These are phyloP conservation scores for Solenodon paradoxus DNA, from an alignment of 2,113 vertebrate genomes.

Conservation along the genomic window DNA sequence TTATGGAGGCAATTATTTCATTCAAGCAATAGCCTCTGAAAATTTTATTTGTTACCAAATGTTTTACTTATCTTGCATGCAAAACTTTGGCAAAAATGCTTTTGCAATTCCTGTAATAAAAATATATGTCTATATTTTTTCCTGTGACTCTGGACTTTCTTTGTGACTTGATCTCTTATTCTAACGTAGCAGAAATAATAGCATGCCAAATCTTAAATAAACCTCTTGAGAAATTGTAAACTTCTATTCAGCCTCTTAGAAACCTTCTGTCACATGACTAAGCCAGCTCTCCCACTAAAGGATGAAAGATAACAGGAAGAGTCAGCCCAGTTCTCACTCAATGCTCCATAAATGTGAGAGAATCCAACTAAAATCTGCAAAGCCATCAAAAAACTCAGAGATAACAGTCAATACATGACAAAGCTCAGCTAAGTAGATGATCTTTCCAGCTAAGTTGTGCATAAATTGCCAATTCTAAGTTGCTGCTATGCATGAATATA, in stretches of 20 bases:
- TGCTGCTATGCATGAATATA: background rate
- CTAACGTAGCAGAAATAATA: background rate
- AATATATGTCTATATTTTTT: background rate
- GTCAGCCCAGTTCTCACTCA: background rate
- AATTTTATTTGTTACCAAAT: background rate
- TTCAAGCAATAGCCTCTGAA: background rate
- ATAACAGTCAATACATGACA: background rate
- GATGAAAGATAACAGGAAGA: background rate
- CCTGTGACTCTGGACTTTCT: background rate
- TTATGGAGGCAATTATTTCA: background rate
- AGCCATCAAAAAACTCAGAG: background rate
- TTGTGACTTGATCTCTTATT: background rate
- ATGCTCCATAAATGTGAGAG: background rate
- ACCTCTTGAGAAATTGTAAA: background rate
- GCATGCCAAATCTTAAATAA: background rate
- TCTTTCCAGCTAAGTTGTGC: background rate
- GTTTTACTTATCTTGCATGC: background rate
- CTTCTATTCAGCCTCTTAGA: background rate
- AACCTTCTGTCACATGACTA: background rate
- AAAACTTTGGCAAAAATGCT: background rate
- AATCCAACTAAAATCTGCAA: background rate
- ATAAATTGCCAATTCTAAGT: background rate
- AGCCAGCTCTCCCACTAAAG: background rate
- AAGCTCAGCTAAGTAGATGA: background rate
- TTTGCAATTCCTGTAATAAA: background rate